phyloP scores from a whole-genome alignment of 1,140 invertebrate genomes.

The Dolichoris vasculosae region DNA sequence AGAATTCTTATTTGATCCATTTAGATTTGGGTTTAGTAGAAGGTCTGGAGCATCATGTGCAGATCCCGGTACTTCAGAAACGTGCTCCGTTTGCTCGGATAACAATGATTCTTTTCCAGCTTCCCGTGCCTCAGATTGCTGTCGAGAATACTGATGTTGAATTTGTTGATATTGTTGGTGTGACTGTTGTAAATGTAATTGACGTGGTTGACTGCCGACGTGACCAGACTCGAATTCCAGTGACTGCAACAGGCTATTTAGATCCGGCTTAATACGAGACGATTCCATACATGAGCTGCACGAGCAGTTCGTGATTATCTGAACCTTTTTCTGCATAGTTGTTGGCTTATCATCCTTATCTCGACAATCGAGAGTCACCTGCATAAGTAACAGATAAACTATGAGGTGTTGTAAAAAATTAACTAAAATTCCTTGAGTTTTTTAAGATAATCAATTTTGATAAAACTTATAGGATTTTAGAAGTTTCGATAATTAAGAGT shows the following conservation, averaged over 20 bases:
- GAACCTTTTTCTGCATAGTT: constrained; percentile 78
- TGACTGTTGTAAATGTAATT: background rate
- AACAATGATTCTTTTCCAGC: background rate
- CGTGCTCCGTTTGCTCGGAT: background rate
- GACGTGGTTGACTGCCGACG: background rate
- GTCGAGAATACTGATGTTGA: background rate
- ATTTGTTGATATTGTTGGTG: constrained; percentile 21
- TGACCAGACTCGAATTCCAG: constrained; percentile 52
- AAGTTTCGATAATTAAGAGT: too few species aligned
- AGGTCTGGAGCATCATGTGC: constrained; percentile 70
- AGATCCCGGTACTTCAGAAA: background rate
- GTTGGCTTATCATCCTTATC: constrained; percentile 75
- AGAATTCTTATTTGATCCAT: constrained; percentile 63
- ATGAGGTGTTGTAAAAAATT: background rate
- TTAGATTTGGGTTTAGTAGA: constrained; percentile 68
- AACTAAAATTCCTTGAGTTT: too few species aligned
- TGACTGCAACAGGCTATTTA: constrained; percentile 67
- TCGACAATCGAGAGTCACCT: constrained; percentile 78
- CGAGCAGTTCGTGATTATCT: constrained; percentile 80
- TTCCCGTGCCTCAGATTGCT: background rate
- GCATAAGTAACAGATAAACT: background rate
- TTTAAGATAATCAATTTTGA: too few species aligned
- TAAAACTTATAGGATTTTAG: too few species aligned
- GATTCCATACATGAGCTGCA: constrained; percentile 77
- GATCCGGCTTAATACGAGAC: constrained; percentile 70